A percentile compares a stretch with the other conserved stretches of the same genome.
Evolutionary conservation across 2,113 vertebrate species (phyloP).

Genomic region (Callipepla californica): DNA sequence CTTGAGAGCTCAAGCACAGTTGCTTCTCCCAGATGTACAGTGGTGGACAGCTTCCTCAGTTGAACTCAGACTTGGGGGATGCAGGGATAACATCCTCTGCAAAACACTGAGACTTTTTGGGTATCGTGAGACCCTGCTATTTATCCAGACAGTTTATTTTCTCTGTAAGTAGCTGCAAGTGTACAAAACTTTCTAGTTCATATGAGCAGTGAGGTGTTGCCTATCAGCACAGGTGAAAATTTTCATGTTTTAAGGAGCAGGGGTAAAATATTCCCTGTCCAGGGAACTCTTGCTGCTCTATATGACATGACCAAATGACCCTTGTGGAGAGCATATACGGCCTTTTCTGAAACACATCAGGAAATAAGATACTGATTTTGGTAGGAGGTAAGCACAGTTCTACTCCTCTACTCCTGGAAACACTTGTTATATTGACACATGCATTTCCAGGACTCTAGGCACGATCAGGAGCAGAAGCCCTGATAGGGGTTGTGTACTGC

Average conservation of each 20-base stretch:
- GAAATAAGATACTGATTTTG: neutral
- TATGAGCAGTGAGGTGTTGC: neutral
- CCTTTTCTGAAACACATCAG: neutral
- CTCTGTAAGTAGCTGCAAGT: neutral
- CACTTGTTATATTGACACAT: fast-evolving
- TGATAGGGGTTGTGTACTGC: neutral
- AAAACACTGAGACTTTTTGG: fast-evolving
- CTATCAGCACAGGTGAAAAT: neutral
- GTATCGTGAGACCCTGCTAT: neutral
- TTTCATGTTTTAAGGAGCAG: neutral
- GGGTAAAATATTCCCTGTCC: neutral
- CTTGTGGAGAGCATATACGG: neutral
- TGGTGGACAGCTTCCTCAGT: neutral
- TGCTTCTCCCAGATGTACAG: neutral
- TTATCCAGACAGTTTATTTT: neutral
- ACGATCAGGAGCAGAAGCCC: neutral
- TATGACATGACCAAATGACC: neutral
- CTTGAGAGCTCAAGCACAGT: neutral
- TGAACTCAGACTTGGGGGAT: neutral
- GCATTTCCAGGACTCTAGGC: neutral
- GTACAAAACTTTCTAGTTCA: neutral
- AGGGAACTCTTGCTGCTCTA: neutral
- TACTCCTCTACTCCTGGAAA: neutral
- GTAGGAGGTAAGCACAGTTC: neutral
- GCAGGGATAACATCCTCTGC: neutral